Conservation (phyloP, 2,888 invertebrate genomes). For the Drosophila trichaetosa region DNA sequence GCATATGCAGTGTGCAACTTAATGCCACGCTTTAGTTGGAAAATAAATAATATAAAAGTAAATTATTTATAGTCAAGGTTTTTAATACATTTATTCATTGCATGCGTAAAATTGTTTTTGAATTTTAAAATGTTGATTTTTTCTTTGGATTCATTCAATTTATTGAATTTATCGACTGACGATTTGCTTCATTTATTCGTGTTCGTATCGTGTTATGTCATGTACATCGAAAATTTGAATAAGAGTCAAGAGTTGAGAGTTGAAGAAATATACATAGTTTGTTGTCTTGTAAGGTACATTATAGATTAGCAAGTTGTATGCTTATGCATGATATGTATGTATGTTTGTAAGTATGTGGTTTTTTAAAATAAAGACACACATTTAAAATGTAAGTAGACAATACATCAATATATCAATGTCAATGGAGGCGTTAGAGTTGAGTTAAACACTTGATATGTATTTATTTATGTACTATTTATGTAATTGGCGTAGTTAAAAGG, state of each 20-base stretch:
- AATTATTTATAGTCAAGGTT: constrained; percentile 12
- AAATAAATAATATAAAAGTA: neutral
- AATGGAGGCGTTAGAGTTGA: constrained; percentile 73
- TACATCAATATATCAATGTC: constrained; percentile 77
- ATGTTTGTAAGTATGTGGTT: constrained; percentile 10
- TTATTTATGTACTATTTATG: constrained; percentile 38
- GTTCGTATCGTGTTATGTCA: constrained; percentile 39
- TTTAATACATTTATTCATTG: constrained; percentile 79
- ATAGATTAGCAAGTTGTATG: constrained; percentile 59
- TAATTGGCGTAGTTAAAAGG: constrained; percentile 71
- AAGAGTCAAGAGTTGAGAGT: constrained; percentile 73
- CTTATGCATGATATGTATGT: constrained; percentile 28
- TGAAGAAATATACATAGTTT: constrained; percentile 74
- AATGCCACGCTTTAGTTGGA: neutral
- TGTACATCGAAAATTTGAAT: constrained; percentile 79
- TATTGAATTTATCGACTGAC: constrained; percentile 55
- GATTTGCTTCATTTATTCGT: constrained; percentile 27
- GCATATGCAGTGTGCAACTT: neutral
- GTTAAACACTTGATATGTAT: constrained; percentile 67
- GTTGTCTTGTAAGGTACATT: constrained; percentile 57
- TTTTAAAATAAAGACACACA: constrained; percentile 43
- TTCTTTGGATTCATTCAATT: constrained; percentile 64
- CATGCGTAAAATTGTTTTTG: constrained; percentile 76
- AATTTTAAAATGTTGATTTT: constrained; percentile 79
- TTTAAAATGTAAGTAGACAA: constrained; percentile 71